Conservation (phyloP, 2,888 invertebrate species). For the Dryomyza anilis region DNA sequence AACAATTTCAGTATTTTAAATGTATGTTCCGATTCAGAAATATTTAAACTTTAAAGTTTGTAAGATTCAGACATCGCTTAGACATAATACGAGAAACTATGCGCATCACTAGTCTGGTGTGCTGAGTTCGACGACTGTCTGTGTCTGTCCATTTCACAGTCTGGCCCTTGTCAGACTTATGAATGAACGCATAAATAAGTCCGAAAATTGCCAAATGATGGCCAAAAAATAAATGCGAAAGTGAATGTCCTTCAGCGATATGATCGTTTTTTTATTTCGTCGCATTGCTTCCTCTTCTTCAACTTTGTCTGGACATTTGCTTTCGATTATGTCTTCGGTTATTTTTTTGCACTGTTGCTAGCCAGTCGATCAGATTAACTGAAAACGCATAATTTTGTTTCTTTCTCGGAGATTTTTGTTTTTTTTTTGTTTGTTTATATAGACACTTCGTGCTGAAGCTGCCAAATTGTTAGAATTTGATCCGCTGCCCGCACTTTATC, state of each 20-base stretch:
- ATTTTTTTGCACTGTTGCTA: too few species aligned
- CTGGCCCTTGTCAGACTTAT: not conserved
- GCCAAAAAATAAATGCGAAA: not conserved
- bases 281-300: not conserved
- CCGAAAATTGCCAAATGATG: not conserved
- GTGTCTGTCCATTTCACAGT: not conserved
- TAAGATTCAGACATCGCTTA: too few species aligned
- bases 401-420: not conserved
- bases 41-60: too few species aligned
- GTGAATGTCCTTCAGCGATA: not conserved
- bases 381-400: not conserved
- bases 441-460: conserved; percentile 25
- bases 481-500: conserved; percentile 59
- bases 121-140: too few species aligned
- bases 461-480: conserved; percentile 53
- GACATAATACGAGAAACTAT: too few species aligned
- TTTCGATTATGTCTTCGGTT: too few species aligned
- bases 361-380: too few species aligned
- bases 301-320: too few species aligned
- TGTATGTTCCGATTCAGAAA: too few species aligned
- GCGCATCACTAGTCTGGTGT: too few species aligned
- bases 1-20: too few species aligned
- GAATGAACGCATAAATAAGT: not conserved
- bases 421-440: not conserved
- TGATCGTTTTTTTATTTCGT: too few species aligned